Evolutionary conservation across 1,140 invertebrate species (phyloP), one percentile per base, ranked within the genome.

Genomic region (Heliothis virescens): DNA sequence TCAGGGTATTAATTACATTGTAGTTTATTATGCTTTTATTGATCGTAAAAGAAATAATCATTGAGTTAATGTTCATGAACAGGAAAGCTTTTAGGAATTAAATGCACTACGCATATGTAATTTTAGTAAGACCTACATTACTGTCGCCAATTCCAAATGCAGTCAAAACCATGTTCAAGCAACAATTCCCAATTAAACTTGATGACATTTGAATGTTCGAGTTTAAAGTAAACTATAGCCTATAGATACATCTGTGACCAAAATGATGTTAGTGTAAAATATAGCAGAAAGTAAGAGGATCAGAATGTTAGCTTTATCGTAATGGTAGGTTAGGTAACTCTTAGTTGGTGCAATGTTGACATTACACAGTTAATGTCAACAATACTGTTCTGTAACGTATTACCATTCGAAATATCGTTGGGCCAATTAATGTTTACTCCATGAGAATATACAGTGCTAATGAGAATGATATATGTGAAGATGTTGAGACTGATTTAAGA

Each of bases 331-430:
- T 72, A 72, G 10, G 69, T 57, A 55, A 57, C 15, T 48, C n/a
- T 41, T 41, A 13, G 52, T 13, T 72, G 21, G 52, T 72, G 69
- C 52, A 72, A 72, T 72, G 10, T 72, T 72, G 53, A 57, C 52
- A 72, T 41, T 72, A 55, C 50, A 29, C n/a, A 47, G 55, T 59
- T 50, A 74, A 74, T 74, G 57, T 74, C 72, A 74, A 74, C 74
- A 76, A 63, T 65, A 63, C 26, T 18, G 47, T 65, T 29, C 74
- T 26, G 26, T 63, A 52, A 13, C 41, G 13, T 76, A 41, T 76
- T 53, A 29, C 48, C 47, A 41, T 63, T 63, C 26, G 48, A 76
- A 76, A 76, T 65, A 76, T 76, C 74, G 59, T 55, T 26, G 16
- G 29, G 21, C 48, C 60, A 76, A 76, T 65, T 65, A 76, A 76